Evolutionary conservation across 2,888 invertebrate species (phyloP), one percentile per base, ranked within the genome.

Genomic region (Tuta absoluta): DNA sequence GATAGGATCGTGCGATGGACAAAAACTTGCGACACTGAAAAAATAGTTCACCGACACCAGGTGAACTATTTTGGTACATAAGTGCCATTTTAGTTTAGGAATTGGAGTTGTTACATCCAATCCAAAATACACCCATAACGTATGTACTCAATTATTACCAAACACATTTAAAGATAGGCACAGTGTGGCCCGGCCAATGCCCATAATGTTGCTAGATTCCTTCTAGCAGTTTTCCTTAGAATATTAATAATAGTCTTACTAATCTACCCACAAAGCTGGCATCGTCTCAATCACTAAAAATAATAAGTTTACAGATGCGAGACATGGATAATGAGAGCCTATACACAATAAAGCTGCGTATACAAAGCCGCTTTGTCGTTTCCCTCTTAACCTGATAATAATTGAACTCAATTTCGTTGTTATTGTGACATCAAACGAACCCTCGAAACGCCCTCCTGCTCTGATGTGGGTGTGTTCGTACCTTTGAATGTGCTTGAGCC

Each of bases 371-470:
- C 60, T 64, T 73, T 71, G 74, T 76, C 74, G 71, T 75, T 74
- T 75, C 74, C 70, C 73, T 76, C 75, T 75, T 79, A 81, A 80
- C 77, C 79, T 79, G 75, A 78, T 80, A 75, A 80, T 77, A 80
- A 78, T 81, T 80, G 78, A 77, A 80, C 77, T 79, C 76, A 78
- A 80, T 79, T 79, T 74, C 73, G 75, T 70, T 75, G 75, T 77
- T 76, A 78, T 77, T 74, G 72, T 71, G 68, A 74, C 77, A 75
- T 75, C 75, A 74, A 76, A 77, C 72, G 72, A 72, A 68, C 72
- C 74, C 45, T 68, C 69, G 66, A 60, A 68, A 68, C 69, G 67
- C 63, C 65, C 66, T 69, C 63, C 70, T 70, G 68, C 67, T 67
- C 59, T 65, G 63, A 62, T 37, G 21, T 62, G 62, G 61, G 53